Conservation (phyloP, 64 coral and sea anemone species). For the Dendronephthya gigantea region DNA sequence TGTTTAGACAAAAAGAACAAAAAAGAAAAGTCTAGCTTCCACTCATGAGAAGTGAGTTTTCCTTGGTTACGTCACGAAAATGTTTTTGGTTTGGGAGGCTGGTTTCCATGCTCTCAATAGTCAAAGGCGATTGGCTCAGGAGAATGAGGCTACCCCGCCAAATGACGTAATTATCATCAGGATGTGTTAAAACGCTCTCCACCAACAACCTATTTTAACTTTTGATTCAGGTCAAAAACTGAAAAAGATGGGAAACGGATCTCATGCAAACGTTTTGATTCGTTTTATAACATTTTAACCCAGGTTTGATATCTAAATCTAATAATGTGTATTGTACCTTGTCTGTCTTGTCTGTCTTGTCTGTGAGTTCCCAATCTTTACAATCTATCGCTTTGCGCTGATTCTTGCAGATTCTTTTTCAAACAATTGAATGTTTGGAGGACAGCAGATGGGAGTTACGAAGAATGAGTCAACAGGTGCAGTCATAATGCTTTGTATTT, state of each 20-base stretch:
- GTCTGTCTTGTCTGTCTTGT: no score
- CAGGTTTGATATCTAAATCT: not conserved
- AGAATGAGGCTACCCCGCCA: no score
- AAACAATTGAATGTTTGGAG: slow-evolving; percentile 60
- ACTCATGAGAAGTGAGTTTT: not conserved
- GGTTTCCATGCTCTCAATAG: no score
- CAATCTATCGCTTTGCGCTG: no score
- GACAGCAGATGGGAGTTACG: slow-evolving; percentile 68
- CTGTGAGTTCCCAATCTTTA: no score
- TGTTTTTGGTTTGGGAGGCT: no score
- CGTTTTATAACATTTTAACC: not conserved
- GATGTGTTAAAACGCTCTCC: not conserved
- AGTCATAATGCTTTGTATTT: not conserved
- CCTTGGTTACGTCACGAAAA: no score
- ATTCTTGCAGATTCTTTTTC: slow-evolving; percentile 44
- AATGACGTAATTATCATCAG: no score
- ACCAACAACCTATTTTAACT: not conserved
- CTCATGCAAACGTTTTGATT: not conserved
- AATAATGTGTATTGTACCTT: not conserved
- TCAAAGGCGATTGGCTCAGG: no score
- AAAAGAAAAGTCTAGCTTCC: not conserved
- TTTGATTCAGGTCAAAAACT: not conserved
- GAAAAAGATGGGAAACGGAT: not conserved
- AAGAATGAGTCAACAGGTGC: slow-evolving; percentile 67
- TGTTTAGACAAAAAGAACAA: not conserved